phyloP scores from a whole-genome alignment of 2,888 invertebrate genomes.

The Druceiella hillmani region DNA sequence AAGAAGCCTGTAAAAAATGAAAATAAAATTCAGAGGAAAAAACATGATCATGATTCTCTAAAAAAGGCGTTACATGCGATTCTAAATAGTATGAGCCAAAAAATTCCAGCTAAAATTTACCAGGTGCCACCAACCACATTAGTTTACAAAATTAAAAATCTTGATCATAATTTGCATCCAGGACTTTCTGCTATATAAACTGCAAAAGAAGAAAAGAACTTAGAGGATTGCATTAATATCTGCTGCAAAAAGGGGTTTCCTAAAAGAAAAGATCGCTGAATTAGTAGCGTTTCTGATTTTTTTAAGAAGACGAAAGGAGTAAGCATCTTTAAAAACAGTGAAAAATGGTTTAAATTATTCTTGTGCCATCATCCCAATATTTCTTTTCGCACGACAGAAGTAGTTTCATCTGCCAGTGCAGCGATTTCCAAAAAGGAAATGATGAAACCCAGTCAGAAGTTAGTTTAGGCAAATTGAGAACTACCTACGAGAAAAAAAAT shows the following conservation, averaged over 20 bases:
- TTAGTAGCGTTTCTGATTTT: conserved; percentile 27
- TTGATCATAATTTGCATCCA: conserved; percentile 9
- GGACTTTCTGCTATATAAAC: conserved; percentile 17
- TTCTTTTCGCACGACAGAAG: conserved; percentile 25
- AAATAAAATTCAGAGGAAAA: conserved; percentile 6
- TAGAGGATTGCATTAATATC: conserved; percentile 28
- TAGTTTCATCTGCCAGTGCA: conserved; percentile 29
- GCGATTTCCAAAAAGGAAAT: conserved; percentile 28
- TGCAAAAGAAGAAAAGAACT: conserved; percentile 25
- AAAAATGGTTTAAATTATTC: conserved; percentile 28
- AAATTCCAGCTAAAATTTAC: conserved; percentile 15
- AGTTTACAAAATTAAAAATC: conserved; percentile 14
- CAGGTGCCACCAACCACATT: conserved; percentile 15
- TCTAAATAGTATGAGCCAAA: conserved; percentile 13
- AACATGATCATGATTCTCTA: conserved; percentile 9
- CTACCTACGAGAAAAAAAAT: conserved; percentile 24
- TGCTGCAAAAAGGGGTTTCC: conserved; percentile 29
- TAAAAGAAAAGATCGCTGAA: conserved; percentile 22
- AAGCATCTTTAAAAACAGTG: conserved; percentile 26
- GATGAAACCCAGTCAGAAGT: too few relatives aligned
- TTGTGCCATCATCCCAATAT: conserved; percentile 26
- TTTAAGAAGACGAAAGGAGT: too few relatives aligned
- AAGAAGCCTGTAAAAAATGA: too few relatives aligned
- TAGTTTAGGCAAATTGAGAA: conserved; percentile 28
- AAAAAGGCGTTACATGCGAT: conserved; percentile 12